Conservation (phyloP, 2,888 invertebrate genomes). For the Molanna angustata region DNA sequence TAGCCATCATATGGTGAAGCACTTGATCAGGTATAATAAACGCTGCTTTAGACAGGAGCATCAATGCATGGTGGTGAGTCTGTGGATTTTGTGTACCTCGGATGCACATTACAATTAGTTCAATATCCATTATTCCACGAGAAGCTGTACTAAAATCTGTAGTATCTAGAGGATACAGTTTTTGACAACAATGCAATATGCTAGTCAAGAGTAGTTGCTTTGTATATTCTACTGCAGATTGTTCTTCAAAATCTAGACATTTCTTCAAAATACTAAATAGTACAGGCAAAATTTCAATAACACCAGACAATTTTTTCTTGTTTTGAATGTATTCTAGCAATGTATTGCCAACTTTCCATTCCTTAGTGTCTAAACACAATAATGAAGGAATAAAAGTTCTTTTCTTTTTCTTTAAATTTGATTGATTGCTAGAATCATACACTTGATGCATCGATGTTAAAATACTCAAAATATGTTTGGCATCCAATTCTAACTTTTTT, state of each 20-base stretch:
- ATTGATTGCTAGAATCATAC: conserved; percentile 43
- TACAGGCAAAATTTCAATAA: conserved; percentile 64
- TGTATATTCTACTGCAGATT: conserved; percentile 79
- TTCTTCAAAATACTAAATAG: conserved; percentile 77
- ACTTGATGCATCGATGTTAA: conserved; percentile 59
- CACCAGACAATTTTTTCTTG: conserved; percentile 73
- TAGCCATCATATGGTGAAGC: conserved; percentile 89
- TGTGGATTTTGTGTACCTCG: conserved; percentile 90
- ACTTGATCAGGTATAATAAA: conserved; percentile 78
- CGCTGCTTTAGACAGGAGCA: conserved; percentile 78
- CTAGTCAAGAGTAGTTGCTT: conserved; percentile 82
- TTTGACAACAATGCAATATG: conserved; percentile 68
- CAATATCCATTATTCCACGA: conserved; percentile 63
- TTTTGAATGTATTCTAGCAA: conserved; percentile 82
- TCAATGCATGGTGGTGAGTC: conserved; percentile 90
- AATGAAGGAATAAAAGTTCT: conserved; percentile 50
- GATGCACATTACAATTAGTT: conserved; percentile 83
- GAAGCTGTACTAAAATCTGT: conserved; percentile 47
- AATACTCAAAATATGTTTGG: conserved; percentile 57
- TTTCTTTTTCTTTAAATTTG: conserved; percentile 47
- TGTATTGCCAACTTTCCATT: conserved; percentile 78
- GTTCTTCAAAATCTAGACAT: conserved; percentile 78
- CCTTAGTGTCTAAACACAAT: conserved; percentile 61
- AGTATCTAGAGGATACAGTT: conserved; percentile 46
- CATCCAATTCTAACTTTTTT: conserved; percentile 64